These are phyloP conservation scores for Epinephelus cyanopodus DNA, from an alignment of 2,113 vertebrate genomes.

Conservation along the genomic window DNA sequence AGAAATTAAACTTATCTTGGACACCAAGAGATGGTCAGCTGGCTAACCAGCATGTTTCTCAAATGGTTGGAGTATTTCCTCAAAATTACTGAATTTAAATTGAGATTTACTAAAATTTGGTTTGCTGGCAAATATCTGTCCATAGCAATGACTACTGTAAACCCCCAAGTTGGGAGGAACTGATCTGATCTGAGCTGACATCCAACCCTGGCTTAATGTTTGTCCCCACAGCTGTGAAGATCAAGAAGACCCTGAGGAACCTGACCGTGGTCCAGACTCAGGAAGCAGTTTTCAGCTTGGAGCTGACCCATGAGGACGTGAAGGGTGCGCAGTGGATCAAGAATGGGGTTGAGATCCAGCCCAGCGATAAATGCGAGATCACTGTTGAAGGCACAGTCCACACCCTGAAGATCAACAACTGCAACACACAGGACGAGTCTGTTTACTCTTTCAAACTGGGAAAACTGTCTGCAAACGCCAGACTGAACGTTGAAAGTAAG, in stretches of 20 bases:
- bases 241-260: slow-evolving; percentile 97
- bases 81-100: background rate
- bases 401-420: slow-evolving; percentile 91
- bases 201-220: background rate
- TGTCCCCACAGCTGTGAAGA: slow-evolving; percentile 90
- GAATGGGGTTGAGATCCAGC: slow-evolving; percentile 91
- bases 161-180: too few species aligned
- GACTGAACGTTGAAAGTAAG: slow-evolving; percentile 97
- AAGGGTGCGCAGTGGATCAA: slow-evolving; percentile 95
- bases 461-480: slow-evolving; percentile 93
- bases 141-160: background rate
- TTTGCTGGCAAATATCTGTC: background rate
- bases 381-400: slow-evolving; percentile 88
- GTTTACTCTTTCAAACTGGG: slow-evolving; percentile 98
- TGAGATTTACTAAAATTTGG: background rate
- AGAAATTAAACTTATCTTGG: too few species aligned
- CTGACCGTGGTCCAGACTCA: slow-evolving; percentile 95
- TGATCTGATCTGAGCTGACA: background rate
- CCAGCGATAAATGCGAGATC: slow-evolving; percentile 92
- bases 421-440: slow-evolving; percentile 90
- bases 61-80: background rate
- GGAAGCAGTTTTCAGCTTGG: slow-evolving; percentile 91
- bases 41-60: too few species aligned
- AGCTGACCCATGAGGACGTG: slow-evolving; percentile 93
- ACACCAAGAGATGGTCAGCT: too few species aligned